Base-by-base conservation (phyloP, 2,888 invertebrate species). In the Archips crataeganus region DNA sequence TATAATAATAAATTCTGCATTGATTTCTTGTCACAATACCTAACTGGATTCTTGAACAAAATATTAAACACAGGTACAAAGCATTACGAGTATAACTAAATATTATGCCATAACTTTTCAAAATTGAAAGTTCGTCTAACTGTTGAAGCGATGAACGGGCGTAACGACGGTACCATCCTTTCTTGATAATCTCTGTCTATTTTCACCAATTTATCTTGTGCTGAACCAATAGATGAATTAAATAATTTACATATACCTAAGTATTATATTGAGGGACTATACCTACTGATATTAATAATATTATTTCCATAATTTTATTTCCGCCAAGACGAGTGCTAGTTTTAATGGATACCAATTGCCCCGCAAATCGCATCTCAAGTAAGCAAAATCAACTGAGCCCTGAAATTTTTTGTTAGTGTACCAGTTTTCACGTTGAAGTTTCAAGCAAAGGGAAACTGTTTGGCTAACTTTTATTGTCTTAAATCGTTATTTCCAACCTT, bases 311-410 rank as follows among this genome's bases (percentile, higher is more conserved):
- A 39, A 39, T 39, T 1, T 39, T 1, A 39, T 39, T 39, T 39
- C 39, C 6, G 4, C 39, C 39, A 39, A 39, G 39, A 39, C 6
- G 39, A 39, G 39, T 39, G 23, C 6, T 6, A 39, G 4, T 39
- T 39, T 39, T 54, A 54, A 23, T 32, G 32, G 32, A 11, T 49
- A n/a, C 32, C 11, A 57, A 23, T 54, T 32, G 57, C 57, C 57
- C 57, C 57, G 57, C 57, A 57, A 32, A 11, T 32, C 10, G 57
- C 23, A 54, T 15, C 54, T 57, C 10, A 32, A 23, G 11, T 11
- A 57, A 57, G 57, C 23, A 57, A 57, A 32, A 57, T 32, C 32
- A 10, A 57, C 9, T 57, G 57, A 57, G 57, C 57, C 57, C 23
- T 57, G 57, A 54, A 57, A 32, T 57, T 39, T 32, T 57, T 57